Percentiles rank a stretch among this genome's conserved stretches.
These are phyloP conservation scores for Pemphredon lugubris DNA, from an alignment of 2,888 invertebrate genomes.

Conservation along the genomic window DNA sequence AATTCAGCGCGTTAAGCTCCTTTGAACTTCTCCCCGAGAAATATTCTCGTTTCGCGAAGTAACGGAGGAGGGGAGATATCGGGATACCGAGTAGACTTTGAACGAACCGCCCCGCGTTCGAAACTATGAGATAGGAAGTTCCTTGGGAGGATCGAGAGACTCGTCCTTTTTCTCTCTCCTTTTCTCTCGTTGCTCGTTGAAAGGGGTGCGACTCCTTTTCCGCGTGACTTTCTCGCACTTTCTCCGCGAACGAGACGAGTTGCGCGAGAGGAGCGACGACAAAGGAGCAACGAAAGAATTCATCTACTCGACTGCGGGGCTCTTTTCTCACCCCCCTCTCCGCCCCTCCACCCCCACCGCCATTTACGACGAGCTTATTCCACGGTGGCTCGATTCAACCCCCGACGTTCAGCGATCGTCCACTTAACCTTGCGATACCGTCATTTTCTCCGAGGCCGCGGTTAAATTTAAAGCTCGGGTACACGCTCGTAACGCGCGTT, in stretches of 20 bases:
- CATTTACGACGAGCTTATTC: conserved; percentile 60
- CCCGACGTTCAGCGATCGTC: conserved; percentile 31
- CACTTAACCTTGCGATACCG: conserved; percentile 60
- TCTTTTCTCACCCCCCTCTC: conserved; percentile 14
- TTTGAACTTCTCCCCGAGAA: conserved; percentile 27
- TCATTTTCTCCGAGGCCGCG: conserved; percentile 45
- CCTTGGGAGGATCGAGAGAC: conserved; percentile 26
- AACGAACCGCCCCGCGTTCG: conserved; percentile 43
- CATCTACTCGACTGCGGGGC: conserved; percentile 37
- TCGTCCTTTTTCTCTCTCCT: conserved; percentile 39
- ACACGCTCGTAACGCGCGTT: no score
- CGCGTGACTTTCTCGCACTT: conserved; percentile 55
- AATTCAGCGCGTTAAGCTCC: conserved; percentile 12
- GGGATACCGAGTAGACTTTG: conserved; percentile 18
- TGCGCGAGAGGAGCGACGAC: conserved; percentile 34
- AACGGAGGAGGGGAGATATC: conserved; percentile 21
- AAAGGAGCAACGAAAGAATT: conserved; percentile 59
- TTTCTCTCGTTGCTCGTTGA: conserved; percentile 32
- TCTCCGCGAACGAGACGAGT: conserved; percentile 26
- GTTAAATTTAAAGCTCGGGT: no score
- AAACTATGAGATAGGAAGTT: conserved; percentile 57
- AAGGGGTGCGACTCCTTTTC: conserved; percentile 49
- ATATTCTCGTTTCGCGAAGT: conserved; percentile 18
- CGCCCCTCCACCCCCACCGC: not conserved
- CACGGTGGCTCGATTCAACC: conserved; percentile 37